Percentiles rank a stretch among this genome's conserved stretches.
Evolutionary conservation across 2,797 vertebrate genomes (phyloP).

Genomic region (Coccyzus lansbergi): DNA sequence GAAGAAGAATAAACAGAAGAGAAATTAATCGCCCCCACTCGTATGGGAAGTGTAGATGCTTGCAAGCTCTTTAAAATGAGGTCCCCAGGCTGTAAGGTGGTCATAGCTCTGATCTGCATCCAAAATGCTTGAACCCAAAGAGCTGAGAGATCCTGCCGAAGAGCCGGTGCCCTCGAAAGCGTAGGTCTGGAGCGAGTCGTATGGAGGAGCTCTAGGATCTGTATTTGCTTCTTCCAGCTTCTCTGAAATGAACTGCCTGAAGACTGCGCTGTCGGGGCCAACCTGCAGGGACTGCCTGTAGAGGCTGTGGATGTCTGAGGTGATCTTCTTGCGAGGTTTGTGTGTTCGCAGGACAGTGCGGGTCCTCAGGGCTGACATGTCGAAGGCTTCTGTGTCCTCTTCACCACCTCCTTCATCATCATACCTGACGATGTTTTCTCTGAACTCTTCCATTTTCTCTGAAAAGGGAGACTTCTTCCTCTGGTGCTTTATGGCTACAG

Average conservation of each 20-base stretch:
- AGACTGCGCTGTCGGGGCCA: slow-evolving; percentile 87
- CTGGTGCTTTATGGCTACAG: slow-evolving; percentile 82
- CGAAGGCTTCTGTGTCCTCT: slow-evolving; percentile 80
- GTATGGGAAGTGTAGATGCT: slow-evolving; percentile 70
- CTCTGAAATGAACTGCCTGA: slow-evolving; percentile 89
- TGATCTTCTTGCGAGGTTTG: slow-evolving; percentile 71
- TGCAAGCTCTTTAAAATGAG: slow-evolving; percentile 77
- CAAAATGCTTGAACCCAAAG: slow-evolving; percentile 78
- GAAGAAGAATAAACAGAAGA: not conserved
- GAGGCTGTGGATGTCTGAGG: slow-evolving; percentile 84
- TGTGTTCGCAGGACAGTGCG: slow-evolving; percentile 68
- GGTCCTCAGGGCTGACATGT: slow-evolving; percentile 80
- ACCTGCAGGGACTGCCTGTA: slow-evolving; percentile 87
- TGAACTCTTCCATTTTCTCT: slow-evolving; percentile 82
- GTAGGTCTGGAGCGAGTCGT: slow-evolving; percentile 88
- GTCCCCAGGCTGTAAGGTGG: slow-evolving; percentile 70
- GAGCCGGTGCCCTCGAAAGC: slow-evolving; percentile 90
- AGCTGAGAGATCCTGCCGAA: slow-evolving; percentile 88
- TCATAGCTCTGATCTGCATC: slow-evolving; percentile 74
- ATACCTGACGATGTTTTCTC: slow-evolving; percentile 89
- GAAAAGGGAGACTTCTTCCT: slow-evolving; percentile 75
- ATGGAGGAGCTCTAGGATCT: slow-evolving; percentile 84
- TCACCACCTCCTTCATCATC: slow-evolving; percentile 80
- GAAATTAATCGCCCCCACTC: slow-evolving; percentile 15
- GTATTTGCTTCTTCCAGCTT: slow-evolving; percentile 87